phyloP scores from a whole-genome alignment of 2,113 vertebrate species.

The Sebastes fasciatus region DNA sequence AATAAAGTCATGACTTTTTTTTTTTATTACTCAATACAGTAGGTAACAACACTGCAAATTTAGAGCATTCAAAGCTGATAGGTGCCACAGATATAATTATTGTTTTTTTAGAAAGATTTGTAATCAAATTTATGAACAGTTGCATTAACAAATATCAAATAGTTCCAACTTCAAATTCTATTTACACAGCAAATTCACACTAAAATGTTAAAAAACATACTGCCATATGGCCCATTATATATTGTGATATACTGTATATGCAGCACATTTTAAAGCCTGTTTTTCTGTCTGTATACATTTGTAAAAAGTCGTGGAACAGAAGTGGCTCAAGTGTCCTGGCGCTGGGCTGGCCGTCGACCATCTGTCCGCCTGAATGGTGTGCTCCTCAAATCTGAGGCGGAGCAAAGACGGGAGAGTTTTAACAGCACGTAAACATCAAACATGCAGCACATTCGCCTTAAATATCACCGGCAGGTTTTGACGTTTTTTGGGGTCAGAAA shows the following conservation, averaged over 20 bases:
- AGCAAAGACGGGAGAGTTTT: constrained; percentile 7
- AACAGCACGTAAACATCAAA: neutral
- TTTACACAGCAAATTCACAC: constrained; percentile 63
- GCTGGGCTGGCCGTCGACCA: constrained; percentile 83
- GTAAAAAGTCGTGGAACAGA: constrained; percentile 65
- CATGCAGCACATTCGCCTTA: neutral
- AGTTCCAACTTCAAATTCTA: constrained; percentile 43
- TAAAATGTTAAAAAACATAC: constrained; percentile 36
- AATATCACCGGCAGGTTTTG: too few species aligned
- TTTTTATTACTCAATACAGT: constrained; percentile 2
- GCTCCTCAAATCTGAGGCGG: constrained; percentile 89
- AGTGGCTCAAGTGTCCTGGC: constrained; percentile 81
- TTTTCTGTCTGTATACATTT: constrained; percentile 17
- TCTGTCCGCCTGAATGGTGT: constrained; percentile 92
- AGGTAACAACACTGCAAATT: neutral
- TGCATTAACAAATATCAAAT: constrained; percentile 41
- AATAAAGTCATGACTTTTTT: neutral
- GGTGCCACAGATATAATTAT: neutral
- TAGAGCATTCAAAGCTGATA: neutral
- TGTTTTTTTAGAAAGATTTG: neutral
- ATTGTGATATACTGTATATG: constrained; percentile 48
- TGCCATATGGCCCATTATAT: neutral
- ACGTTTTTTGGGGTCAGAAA: too few species aligned
- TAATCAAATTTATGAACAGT: constrained; percentile 27
- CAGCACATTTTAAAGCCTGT: constrained; percentile 30